phyloP scores from a whole-genome alignment of 2,888 invertebrate species.

The Amaurobius ferox region DNA sequence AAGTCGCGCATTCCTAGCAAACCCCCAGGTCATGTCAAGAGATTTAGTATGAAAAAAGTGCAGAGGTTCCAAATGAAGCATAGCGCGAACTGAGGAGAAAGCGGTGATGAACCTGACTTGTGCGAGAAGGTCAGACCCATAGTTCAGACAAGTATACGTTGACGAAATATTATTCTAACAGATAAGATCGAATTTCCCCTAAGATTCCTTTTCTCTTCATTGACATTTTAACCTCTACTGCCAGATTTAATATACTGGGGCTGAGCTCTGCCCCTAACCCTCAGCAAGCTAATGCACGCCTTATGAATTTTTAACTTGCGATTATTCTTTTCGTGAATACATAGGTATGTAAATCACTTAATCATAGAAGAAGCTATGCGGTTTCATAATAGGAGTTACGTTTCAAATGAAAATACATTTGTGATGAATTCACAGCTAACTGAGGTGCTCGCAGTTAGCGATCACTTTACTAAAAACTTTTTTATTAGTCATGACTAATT shows the following conservation, averaged over 20 bases:
- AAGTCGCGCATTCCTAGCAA: constrained; percentile 68
- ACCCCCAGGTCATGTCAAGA: constrained; percentile 70
- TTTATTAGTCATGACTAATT: too few species aligned
- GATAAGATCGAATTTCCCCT: constrained; percentile 67
- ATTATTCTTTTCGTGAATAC: constrained; percentile 23
- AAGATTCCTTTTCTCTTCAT: constrained; percentile 37
- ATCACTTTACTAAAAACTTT: too few species aligned
- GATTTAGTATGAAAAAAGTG: constrained; percentile 39
- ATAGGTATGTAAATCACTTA: constrained; percentile 50
- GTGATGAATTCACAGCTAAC: too few species aligned
- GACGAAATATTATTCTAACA: constrained; percentile 68
- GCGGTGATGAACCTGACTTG: constrained; percentile 33
- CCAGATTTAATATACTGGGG: constrained; percentile 35
- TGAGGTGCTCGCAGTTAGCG: too few species aligned
- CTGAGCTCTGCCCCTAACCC: constrained; percentile 7
- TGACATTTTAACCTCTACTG: constrained; percentile 66
- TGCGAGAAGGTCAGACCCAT: constrained; percentile 50
- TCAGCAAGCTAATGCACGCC: constrained; percentile 24
- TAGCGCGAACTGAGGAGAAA: constrained; percentile 25
- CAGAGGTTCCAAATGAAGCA: constrained; percentile 26
- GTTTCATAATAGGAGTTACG: background rate
- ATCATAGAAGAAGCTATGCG: constrained; percentile 17
- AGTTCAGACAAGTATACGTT: constrained; percentile 58
- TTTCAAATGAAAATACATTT: too few species aligned
- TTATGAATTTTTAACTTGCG: constrained; percentile 44